Conservation (phyloP, 2,888 invertebrate genomes). For the Lithophane socia region DNA sequence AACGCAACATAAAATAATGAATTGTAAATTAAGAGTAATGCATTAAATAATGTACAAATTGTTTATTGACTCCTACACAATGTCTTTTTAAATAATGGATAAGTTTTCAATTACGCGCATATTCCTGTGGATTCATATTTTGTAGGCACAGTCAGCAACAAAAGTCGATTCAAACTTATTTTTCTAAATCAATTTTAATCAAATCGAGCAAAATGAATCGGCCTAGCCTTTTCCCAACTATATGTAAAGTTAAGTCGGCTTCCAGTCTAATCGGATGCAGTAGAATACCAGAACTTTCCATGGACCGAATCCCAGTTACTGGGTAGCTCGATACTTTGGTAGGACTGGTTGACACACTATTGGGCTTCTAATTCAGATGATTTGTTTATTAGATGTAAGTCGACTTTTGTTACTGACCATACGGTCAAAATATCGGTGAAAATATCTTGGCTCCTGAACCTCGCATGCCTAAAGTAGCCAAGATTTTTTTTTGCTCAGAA, state of each 20-base stretch:
- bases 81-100: too few species aligned
- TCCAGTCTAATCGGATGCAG: too few species aligned
- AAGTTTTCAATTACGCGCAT: too few species aligned
- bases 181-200: not conserved
- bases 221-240: not conserved
- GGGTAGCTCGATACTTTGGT: not conserved
- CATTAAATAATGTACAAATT: too few species aligned
- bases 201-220: too few species aligned
- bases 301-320: not conserved
- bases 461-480: not conserved
- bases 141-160: not conserved
- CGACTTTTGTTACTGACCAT: not conserved
- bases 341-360: not conserved
- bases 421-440: too few species aligned
- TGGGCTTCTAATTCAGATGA: not conserved
- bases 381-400: not conserved
- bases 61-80: too few species aligned
- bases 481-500: not conserved
- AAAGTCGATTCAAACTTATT: not conserved
- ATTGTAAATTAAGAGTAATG: too few species aligned
- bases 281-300: not conserved
- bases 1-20: too few species aligned
- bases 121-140: too few species aligned
- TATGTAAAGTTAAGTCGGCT: too few species aligned
- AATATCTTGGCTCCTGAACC: too few species aligned